Evolutionary conservation across 1,140 invertebrate species (phyloP).

Genomic region (Drosophila lacertosa): DNA sequence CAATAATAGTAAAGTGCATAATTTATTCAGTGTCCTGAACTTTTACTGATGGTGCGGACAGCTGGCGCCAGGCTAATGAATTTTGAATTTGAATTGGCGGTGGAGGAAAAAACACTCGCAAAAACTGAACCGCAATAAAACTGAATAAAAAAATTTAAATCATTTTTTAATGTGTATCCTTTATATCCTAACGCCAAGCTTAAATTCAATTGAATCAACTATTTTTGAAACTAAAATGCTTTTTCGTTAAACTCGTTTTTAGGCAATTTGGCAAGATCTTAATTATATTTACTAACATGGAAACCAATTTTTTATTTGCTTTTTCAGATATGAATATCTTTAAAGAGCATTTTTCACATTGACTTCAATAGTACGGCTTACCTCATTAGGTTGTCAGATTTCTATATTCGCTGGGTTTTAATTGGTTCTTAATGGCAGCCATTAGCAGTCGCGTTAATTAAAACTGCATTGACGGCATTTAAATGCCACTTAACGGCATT

Average conservation of each 20-base stretch:
- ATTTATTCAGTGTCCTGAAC: conserved; percentile 21
- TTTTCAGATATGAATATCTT: no score
- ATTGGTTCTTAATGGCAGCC: conserved; percentile 53
- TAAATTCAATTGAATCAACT: no score
- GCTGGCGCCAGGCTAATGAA: conserved; percentile 12
- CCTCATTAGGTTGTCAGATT: conserved; percentile 16
- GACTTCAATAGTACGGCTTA: background rate
- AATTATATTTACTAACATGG: no score
- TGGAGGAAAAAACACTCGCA: background rate
- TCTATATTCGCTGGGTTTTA: conserved; percentile 43
- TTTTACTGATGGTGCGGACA: conserved; percentile 13
- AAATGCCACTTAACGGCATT: conserved; percentile 58
- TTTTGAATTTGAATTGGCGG: conserved; percentile 1
- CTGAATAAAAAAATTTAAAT: no score
- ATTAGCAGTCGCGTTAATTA: conserved; percentile 61
- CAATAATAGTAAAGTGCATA: conserved; percentile 3
- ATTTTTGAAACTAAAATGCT: no score
- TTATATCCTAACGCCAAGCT: no score
- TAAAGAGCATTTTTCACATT: no score
- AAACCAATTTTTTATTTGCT: no score
- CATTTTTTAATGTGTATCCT: no score
- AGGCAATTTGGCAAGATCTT: no score
- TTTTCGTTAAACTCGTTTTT: no score
- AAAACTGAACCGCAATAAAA: no score
- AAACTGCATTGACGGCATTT: conserved; percentile 62